Evolutionary conservation across 2,888 invertebrate species (phyloP), one percentile per base, ranked within the genome.

Genomic region (Hemicrepidius hirtus): DNA sequence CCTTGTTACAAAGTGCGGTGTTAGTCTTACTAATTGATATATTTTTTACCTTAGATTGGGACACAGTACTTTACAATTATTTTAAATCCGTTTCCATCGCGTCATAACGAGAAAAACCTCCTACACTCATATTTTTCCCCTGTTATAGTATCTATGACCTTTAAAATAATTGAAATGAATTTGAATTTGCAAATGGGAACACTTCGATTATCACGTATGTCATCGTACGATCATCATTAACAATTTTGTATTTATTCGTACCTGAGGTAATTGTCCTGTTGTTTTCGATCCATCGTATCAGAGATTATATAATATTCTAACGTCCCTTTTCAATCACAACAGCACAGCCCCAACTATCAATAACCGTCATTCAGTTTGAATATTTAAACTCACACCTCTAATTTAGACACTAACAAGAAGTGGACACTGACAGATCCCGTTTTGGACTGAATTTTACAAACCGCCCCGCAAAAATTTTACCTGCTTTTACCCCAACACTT

Each of bases 401-500:
- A 53, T 53, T 57, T 20, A 37, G 57, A 37, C 24, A 35, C 24
- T 37, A 37, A 24, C 60, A 60, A 35, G 35, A n/a, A n/a, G n/a
- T 46, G 44, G 44, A 67, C 59, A 67, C 59, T 59, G 65, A 65
- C 71, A 63, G 24, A 13, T 68, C 55, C 63, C 37, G 24, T 62
- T 57, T 53, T 16, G 20, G n/a, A 72, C 67, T 71, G 62, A 66
- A 66, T 46, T 46, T 63, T 37, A 18, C 6, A 44, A 37, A 64
- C 50, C 53, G 53, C 32, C 21, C 20, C 49, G 49, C 21, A 20
- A 35, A n/a, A 35, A 62, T 67, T 72, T 72, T 72, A 72, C 72
- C 72, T 72, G 72, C 68, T 70, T 57, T 13, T 37, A 55, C 44
- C 70, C 64, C 57, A 55, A 59, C 21, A 41, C 40, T 40, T 53